Evolutionary conservation across 1,140 invertebrate species (phyloP).

Genomic region (Laodelphax striatellus): DNA sequence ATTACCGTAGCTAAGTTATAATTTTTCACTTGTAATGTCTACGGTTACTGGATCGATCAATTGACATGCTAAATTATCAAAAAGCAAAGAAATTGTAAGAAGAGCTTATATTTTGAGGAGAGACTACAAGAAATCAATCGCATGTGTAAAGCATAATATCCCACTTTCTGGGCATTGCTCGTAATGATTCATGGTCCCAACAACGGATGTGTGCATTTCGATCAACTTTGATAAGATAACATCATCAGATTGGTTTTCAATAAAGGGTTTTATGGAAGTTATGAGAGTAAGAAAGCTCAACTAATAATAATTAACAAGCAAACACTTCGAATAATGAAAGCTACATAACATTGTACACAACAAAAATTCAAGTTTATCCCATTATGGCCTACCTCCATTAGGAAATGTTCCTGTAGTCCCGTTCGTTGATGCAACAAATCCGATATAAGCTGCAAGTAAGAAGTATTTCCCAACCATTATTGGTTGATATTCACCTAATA

Average conservation of each 20-base stretch:
- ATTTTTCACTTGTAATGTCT: too few relatives aligned
- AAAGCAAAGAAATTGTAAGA: too few relatives aligned
- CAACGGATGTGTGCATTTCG: not conserved
- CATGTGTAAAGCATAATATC: too few relatives aligned
- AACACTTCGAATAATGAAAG: not conserved
- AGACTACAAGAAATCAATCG: too few relatives aligned
- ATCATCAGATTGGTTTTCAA: not conserved
- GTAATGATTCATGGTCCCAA: too few relatives aligned
- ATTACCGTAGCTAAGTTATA: too few relatives aligned
- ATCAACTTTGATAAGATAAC: not conserved
- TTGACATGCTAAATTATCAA: too few relatives aligned
- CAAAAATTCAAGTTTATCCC: too few relatives aligned
- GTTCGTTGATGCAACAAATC: conserved; percentile 21
- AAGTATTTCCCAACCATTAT: conserved; percentile 19
- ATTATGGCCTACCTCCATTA: conserved; percentile 20
- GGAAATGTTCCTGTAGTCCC: conserved; percentile 18
- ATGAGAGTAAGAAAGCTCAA: not conserved
- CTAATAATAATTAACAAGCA: not conserved
- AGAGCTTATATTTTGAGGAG: too few relatives aligned
- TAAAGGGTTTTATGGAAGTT: not conserved
- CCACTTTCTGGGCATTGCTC: too few relatives aligned
- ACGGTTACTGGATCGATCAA: too few relatives aligned
- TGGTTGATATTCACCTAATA: conserved; percentile 3
- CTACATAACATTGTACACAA: not conserved
- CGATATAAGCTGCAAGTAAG: conserved; percentile 19